Evolutionary conservation across 2,797 vertebrate genomes (phyloP).

Genomic region (Tokudaia tokunoshimensis): DNA sequence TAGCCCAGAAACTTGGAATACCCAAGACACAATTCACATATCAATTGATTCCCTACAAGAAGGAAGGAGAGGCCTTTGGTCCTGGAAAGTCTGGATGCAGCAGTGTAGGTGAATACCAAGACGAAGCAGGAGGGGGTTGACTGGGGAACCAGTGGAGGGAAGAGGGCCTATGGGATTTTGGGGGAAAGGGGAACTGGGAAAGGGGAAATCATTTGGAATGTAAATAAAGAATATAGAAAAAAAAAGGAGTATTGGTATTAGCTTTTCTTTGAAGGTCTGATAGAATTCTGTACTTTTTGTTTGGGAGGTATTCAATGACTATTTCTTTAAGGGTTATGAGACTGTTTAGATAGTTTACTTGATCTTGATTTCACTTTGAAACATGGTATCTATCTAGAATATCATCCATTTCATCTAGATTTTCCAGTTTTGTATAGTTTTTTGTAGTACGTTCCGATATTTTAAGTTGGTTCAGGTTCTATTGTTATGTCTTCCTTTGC

Average conservation of each 20-base stretch:
- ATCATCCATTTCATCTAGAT: neutral
- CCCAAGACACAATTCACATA: no score
- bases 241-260: neutral
- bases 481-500: neutral
- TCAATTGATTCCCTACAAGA: no score
- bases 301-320: neutral
- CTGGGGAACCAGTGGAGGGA: no score
- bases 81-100: no score
- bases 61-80: no score
- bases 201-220: no score
- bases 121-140: no score
- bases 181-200: no score
- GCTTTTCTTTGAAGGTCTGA: neutral
- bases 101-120: no score
- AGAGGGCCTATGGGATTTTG: no score
- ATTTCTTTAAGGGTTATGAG: neutral
- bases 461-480: neutral
- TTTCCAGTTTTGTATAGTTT: neutral
- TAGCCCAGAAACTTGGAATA: no score
- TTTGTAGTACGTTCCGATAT: neutral
- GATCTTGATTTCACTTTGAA: neutral
- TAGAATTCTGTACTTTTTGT: neutral
- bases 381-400: neutral
- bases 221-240: no score
- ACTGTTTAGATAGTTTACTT: neutral